These are phyloP conservation scores for Felis chaus DNA, from an alignment of 2,113 vertebrate genomes.

Conservation along the genomic window DNA sequence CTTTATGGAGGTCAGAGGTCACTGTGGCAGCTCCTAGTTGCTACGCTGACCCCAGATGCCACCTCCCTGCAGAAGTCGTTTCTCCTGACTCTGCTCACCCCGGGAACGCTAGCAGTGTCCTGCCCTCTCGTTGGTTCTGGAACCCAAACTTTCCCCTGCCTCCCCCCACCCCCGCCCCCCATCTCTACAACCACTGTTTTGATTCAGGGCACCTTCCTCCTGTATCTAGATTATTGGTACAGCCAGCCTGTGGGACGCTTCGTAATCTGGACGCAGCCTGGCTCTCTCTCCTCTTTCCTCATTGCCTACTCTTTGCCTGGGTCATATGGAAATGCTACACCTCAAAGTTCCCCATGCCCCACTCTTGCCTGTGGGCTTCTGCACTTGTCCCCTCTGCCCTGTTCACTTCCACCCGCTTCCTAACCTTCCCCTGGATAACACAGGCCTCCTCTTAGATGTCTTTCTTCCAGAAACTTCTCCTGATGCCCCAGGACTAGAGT, in stretches of 20 bases:
- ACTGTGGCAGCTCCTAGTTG: background rate
- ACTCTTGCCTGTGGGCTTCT: background rate
- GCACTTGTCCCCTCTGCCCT: background rate
- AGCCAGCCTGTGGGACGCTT: background rate
- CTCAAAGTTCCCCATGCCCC: background rate
- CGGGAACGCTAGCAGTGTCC: background rate
- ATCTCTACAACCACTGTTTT: background rate
- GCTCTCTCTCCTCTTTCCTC: background rate
- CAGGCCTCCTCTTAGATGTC: background rate
- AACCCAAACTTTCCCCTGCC: too few relatives aligned
- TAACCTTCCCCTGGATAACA: background rate
- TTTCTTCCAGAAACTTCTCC: background rate
- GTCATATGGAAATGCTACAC: rapidly evolving
- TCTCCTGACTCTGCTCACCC: background rate
- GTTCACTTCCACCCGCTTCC: background rate
- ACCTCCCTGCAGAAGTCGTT: background rate
- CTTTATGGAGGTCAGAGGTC: background rate
- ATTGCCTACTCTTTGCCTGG: background rate
- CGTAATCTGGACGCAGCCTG: background rate
- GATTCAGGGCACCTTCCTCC: background rate
- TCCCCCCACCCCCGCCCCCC: too few relatives aligned
- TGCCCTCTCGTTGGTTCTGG: background rate
- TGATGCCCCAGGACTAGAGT: background rate
- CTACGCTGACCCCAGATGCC: background rate
- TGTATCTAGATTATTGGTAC: background rate